phyloP scores from a whole-genome alignment of 2,113 vertebrate genomes.

The Apteryx owenii region DNA sequence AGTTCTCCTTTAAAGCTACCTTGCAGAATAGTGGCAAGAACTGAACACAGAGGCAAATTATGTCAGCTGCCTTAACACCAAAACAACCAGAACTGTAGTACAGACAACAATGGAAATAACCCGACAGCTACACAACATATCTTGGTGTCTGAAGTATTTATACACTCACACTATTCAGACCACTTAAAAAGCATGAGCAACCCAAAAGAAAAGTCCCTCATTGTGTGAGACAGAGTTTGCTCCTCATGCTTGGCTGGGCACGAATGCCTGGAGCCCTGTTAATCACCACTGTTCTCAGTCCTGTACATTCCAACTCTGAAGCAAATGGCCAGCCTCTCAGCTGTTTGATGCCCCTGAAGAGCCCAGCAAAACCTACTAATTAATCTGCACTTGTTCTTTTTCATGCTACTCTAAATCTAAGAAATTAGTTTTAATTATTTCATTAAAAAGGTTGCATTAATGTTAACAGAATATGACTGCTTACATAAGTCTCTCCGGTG shows the following conservation, averaged over 20 bases:
- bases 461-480: constrained; percentile 66
- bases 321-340: constrained; percentile 22
- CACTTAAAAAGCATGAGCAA: not conserved
- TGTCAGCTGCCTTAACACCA: not conserved
- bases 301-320: constrained; percentile 57
- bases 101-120: not conserved
- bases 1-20: not conserved
- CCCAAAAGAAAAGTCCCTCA: constrained; percentile 38
- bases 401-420: constrained; percentile 61
- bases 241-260: constrained; percentile 70
- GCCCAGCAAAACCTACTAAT: constrained; percentile 61
- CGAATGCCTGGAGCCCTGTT: constrained; percentile 61
- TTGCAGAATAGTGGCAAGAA: not conserved
- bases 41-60: not conserved
- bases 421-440: constrained; percentile 71
- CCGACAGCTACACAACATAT: not conserved
- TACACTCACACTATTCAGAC: constrained; percentile 24
- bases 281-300: constrained; percentile 49
- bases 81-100: not conserved
- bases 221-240: constrained; percentile 36
- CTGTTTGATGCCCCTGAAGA: constrained; percentile 17
- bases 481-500: constrained; percentile 42
- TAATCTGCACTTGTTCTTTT: constrained; percentile 70
- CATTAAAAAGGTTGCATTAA: constrained; percentile 69
- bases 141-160: constrained; percentile 6